These are phyloP conservation scores for Tauraco hartlaubi DNA, from an alignment of 2,797 vertebrate species.

Conservation along the genomic window DNA sequence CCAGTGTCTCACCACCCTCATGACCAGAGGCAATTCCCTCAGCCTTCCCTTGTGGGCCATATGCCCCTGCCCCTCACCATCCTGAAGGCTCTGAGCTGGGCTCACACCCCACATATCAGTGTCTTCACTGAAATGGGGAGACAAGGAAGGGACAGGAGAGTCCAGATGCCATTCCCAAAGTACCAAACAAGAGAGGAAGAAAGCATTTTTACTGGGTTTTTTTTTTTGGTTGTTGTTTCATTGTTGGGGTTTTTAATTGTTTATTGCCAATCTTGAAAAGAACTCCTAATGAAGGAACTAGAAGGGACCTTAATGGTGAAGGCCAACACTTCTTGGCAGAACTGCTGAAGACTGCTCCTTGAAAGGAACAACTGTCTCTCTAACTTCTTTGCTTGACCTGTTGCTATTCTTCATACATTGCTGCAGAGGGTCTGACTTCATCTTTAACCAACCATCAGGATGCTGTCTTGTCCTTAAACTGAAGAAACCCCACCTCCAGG, in stretches of 20 bases:
- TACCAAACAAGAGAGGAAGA: background rate
- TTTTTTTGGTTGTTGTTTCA: background rate
- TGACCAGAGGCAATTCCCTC: background rate
- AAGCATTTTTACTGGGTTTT: background rate
- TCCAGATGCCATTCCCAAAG: background rate
- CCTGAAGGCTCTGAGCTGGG: background rate
- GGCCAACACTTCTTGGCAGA: background rate
- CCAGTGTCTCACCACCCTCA: background rate
- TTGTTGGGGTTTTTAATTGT: background rate
- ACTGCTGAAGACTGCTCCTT: background rate
- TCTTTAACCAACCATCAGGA: background rate
- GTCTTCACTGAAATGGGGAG: background rate
- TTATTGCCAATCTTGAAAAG: background rate
- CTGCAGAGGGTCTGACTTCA: rapidly evolving
- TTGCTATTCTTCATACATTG: background rate
- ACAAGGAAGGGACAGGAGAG: background rate
- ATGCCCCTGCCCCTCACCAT: background rate
- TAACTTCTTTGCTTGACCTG: background rate
- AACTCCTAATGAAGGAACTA: background rate
- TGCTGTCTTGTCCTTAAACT: background rate
- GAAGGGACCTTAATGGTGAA: background rate
- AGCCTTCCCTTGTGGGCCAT: too few species aligned
- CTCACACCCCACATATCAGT: too few species aligned
- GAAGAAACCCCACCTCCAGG: background rate
- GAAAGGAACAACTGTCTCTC: background rate